Evolutionary conservation across 1,140 invertebrate species (phyloP), one percentile per base, ranked within the genome.

Genomic region (Zelostemma sp.): DNA sequence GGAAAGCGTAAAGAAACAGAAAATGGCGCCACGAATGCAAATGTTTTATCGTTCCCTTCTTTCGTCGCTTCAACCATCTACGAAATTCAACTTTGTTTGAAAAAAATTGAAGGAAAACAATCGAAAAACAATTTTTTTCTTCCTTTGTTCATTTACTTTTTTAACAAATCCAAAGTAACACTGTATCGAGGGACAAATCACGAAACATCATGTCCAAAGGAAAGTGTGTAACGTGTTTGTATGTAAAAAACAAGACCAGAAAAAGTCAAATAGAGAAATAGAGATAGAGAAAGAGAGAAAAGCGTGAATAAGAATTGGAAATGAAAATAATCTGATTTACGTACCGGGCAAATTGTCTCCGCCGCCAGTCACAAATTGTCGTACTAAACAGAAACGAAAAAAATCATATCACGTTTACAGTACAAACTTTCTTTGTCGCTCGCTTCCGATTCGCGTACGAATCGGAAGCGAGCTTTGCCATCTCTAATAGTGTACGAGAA

Each of bases 301-400:
- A 71, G 63, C 59, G 63, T 67, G 64, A 65, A 62, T 72, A 9
- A 80, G 78, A 75, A 78, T 76, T 79, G 72, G 79, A 81, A 83
- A 83, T 4, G 75, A 81, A 81, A 80, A 81, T n/a, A 80, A 73
- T 79, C 79, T 83, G 82, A 84, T 77, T 85, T 89, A 90, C 89
- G 87, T 90, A 90, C 89, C 89, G 88, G 89, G 88, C 83, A 89
- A 87, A 89, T 89, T 89, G 86, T 90, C 89, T 88, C 88, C 89
- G 84, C 88, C 87, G 87, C 88, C 88, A 88, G 88, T 88, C 87
- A 90, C 88, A 89, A 88, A 90, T 85, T 90, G 89, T 88, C 89
- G 89, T 88, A 90, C 89, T 90, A 90, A 87, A 88, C 88, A 89
- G 84, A 89, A 86, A 89, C 86, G 88, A 81, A 83, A 83, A 80